These are phyloP conservation scores for Eupeodes latifasciatus DNA, from an alignment of 2,888 invertebrate species.

Conservation along the genomic window DNA sequence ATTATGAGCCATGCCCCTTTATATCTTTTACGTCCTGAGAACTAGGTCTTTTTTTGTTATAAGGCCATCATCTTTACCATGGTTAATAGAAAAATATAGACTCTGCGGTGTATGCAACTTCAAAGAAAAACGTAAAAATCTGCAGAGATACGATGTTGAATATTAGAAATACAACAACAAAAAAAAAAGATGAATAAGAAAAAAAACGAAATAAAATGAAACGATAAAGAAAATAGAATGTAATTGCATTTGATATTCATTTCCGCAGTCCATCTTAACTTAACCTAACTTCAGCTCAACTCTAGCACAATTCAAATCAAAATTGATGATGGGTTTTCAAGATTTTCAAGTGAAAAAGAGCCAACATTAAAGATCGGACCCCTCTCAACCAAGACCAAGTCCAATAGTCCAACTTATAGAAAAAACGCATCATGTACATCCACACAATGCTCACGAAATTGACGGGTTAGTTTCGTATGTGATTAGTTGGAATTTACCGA, in stretches of 20 bases:
- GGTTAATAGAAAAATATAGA: constrained; percentile 22
- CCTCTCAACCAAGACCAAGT: too few relatives aligned
- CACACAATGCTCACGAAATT: constrained; percentile 40
- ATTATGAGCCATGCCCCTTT: constrained; percentile 5
- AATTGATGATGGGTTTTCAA: background rate
- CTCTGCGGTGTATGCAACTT: constrained; percentile 17
- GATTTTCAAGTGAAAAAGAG: constrained; percentile 1
- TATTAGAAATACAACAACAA: background rate
- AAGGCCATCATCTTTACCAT: background rate
- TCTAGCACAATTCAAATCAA: too few relatives aligned
- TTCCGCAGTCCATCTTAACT: constrained; percentile 49
- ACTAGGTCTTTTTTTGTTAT: constrained; percentile 44
- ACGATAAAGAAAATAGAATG: constrained; percentile 26
- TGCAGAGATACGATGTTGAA: constrained; percentile 11
- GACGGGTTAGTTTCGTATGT: constrained; percentile 55
- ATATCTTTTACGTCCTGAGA: constrained; percentile 34
- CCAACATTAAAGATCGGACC: constrained; percentile 42
- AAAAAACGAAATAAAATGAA: background rate
- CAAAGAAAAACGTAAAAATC: background rate
- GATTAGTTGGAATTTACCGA: constrained; percentile 57
- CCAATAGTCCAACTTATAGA: too few relatives aligned
- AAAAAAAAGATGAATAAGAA: too few relatives aligned
- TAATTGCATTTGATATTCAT: constrained; percentile 65
- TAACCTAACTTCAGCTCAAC: too few relatives aligned
- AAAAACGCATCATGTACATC: too few relatives aligned